phyloP scores from a whole-genome alignment of 1,140 invertebrate genomes.

The Brachionus paranguensis region DNA sequence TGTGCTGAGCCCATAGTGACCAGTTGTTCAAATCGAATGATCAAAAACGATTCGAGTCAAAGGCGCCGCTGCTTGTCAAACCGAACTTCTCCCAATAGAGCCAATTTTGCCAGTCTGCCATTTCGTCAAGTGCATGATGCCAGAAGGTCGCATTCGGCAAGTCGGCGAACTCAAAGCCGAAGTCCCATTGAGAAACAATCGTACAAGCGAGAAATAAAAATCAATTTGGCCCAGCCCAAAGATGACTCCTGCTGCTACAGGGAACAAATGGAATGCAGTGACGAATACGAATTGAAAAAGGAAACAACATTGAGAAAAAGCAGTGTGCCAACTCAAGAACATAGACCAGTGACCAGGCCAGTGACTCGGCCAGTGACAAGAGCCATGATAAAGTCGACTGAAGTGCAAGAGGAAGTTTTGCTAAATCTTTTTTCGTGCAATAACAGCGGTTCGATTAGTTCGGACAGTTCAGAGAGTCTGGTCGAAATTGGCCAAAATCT shows the following conservation, averaged over 20 bases:
- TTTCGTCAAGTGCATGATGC: neutral
- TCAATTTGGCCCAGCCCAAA: neutral
- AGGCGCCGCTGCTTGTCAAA: neutral
- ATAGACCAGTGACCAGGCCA: neutral
- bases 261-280: neutral
- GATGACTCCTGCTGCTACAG: neutral
- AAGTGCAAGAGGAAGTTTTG: conserved; percentile 35
- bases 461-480: conserved; percentile 14
- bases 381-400: neutral
- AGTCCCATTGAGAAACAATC: conserved; percentile 31
- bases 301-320: neutral
- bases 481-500: neutral
- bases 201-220: conserved; percentile 33
- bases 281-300: conserved; percentile 4
- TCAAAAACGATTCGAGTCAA: neutral
- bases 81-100: neutral
- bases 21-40: neutral
- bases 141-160: neutral
- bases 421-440: conserved; percentile 36
- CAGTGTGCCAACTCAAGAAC: neutral
- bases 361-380: too few relatives aligned
- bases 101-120: neutral
- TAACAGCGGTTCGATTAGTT: conserved; percentile 22
- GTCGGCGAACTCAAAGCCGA: neutral
- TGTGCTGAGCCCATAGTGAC: conserved; percentile 18